Evolutionary conservation across 2,888 invertebrate species (phyloP).

Genomic region (Zhengitettix transpicula): DNA sequence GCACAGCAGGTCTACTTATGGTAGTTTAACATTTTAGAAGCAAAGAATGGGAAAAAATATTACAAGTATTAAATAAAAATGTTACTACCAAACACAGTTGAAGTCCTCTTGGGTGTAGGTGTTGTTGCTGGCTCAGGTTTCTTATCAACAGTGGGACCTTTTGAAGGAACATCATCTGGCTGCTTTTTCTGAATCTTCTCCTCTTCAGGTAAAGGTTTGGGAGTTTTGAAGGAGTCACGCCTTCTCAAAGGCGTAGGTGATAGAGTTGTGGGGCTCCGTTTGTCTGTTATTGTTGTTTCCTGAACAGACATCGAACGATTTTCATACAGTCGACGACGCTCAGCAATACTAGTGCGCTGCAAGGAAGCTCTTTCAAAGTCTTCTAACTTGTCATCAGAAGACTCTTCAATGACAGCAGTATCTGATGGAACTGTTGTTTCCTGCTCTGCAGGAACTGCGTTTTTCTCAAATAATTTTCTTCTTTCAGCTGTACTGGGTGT

Average conservation of each 20-base stretch:
- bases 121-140: constrained; percentile 28
- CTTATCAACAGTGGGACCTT: constrained; percentile 17
- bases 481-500: constrained; percentile 66
- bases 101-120: constrained; percentile 63
- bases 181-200: constrained; percentile 23
- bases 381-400: constrained; percentile 8
- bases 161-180: constrained; percentile 21
- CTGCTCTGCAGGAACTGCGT: background rate
- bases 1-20: too few relatives aligned
- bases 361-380: constrained; percentile 12
- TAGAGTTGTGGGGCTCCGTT: constrained; percentile 3
- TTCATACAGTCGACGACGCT: constrained; percentile 60
- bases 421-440: background rate
- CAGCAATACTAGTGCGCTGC: constrained; percentile 45
- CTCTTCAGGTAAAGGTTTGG: background rate
- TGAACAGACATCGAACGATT: constrained; percentile 50
- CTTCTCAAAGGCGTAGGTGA: constrained; percentile 53
- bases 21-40: too few relatives aligned
- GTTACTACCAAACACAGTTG: constrained; percentile 61
- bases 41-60: too few relatives aligned
- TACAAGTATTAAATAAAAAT: too few relatives aligned
- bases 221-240: constrained; percentile 7
- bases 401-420: background rate
- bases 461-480: constrained; percentile 49
- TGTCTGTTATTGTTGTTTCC: constrained; percentile 20